A percentile compares a stretch with the other conserved stretches of the same genome.
These are phyloP conservation scores for Patella pellucida DNA, from an alignment of 2,888 invertebrate genomes.

Conservation along the genomic window DNA sequence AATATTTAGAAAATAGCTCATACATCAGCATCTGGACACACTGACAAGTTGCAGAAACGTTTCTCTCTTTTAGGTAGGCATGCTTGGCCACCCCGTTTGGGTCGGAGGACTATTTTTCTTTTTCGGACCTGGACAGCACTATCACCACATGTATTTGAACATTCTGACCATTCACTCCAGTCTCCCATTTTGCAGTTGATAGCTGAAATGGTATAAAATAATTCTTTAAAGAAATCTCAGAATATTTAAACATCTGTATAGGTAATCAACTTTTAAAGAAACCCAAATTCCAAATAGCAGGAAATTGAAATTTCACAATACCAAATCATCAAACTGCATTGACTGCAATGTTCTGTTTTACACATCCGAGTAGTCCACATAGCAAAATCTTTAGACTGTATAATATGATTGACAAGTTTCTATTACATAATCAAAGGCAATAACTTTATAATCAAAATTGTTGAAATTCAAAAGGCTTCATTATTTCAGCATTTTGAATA, in stretches of 20 bases:
- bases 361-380: too few relatives aligned
- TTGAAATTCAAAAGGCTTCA: too few relatives aligned
- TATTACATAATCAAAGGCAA: too few relatives aligned
- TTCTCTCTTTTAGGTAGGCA: slow-evolving; percentile 60
- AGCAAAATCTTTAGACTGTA: too few relatives aligned
- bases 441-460: too few relatives aligned
- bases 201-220: slow-evolving; percentile 42
- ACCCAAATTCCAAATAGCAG: too few relatives aligned
- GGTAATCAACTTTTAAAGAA: background rate
- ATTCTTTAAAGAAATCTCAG: background rate
- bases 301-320: too few relatives aligned
- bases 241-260: slow-evolving; percentile 10
- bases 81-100: slow-evolving; percentile 53
- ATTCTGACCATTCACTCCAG: slow-evolving; percentile 73
- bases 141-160: slow-evolving; percentile 72
- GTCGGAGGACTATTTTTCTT: slow-evolving; percentile 49
- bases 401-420: too few relatives aligned
- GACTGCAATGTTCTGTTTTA: too few relatives aligned
- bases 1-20: slow-evolving; percentile 22
- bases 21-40: slow-evolving; percentile 57
- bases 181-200: slow-evolving; percentile 61
- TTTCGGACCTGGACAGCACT: slow-evolving; percentile 60
- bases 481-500: too few relatives aligned
- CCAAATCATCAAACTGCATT: too few relatives aligned
- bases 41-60: slow-evolving; percentile 63